Evolutionary conservation across 2,888 invertebrate genomes (phyloP).

Genomic region (Anthophora plumipes): DNA sequence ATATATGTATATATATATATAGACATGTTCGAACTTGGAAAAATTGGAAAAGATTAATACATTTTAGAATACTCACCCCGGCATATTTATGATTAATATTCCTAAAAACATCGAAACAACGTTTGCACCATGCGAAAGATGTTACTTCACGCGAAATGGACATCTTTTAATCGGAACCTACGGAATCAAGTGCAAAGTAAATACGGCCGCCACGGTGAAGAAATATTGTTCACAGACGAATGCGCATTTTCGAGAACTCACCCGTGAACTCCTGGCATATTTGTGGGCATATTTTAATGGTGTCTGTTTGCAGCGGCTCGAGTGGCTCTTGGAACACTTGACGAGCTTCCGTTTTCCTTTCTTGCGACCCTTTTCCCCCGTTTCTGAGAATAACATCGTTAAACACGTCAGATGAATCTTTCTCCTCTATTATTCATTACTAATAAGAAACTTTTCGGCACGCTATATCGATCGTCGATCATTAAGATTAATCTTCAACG

Average conservation of each 20-base stretch:
- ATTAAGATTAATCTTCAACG: not conserved
- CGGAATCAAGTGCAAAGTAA: not conserved
- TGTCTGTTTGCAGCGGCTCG: constrained; percentile 7
- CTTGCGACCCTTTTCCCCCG: not conserved
- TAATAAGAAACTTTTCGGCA: not conserved
- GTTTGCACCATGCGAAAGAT: not conserved
- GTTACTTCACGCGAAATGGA: constrained; percentile 26
- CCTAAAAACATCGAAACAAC: not conserved
- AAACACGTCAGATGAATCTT: not conserved
- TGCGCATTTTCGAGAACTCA: constrained; percentile 15
- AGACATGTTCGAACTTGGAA: not conserved
- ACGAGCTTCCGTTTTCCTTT: constrained; percentile 43
- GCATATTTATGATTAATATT: not conserved
- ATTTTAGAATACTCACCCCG: constrained; percentile 21
- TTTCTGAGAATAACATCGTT: constrained; percentile 46
- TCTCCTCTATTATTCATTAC: not conserved
- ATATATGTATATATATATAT: not conserved
- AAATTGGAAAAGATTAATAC: not conserved
- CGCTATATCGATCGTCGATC: not conserved
- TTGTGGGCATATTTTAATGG: constrained; percentile 34
- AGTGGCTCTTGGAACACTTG: constrained; percentile 33
- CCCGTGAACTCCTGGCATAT: constrained; percentile 17
- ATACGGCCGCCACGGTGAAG: not conserved
- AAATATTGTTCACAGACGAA: not conserved
- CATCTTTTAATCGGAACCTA: constrained; percentile 10